Percentiles rank a stretch among this genome's conserved stretches.
phyloP scores from a whole-genome alignment of 2,797 vertebrate genomes.

The Morelia viridis region DNA sequence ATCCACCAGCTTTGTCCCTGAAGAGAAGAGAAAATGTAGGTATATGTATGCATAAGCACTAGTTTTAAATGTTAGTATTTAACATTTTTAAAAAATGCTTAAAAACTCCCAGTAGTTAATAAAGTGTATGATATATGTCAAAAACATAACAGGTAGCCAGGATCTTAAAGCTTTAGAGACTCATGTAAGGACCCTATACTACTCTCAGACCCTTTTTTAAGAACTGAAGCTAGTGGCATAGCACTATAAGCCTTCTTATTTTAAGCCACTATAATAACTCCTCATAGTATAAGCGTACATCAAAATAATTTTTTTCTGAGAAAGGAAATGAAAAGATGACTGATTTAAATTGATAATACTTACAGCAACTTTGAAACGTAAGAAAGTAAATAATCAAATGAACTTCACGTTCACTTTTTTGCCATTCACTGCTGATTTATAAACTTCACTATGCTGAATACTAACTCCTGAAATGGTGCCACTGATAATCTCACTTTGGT shows the following conservation, averaged over 20 bases:
- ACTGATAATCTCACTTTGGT: not conserved
- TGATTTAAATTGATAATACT: not conserved
- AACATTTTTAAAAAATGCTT: not conserved
- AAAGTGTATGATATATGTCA: not conserved
- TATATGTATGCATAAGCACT: not conserved
- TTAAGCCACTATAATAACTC: too few species aligned
- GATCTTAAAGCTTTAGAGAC: not conserved
- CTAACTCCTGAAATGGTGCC: not conserved
- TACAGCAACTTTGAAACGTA: not conserved
- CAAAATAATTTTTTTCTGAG: not conserved
- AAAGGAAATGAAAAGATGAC: not conserved
- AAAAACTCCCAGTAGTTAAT: not conserved
- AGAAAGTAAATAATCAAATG: not conserved
- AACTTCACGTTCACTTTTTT: not conserved
- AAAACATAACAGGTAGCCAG: not conserved
- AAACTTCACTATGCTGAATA: not conserved
- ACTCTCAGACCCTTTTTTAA: not conserved
- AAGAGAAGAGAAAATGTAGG: not conserved
- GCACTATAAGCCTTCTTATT: too few species aligned
- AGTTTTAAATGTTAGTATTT: not conserved
- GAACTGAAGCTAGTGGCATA: not conserved
- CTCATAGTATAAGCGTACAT: too few species aligned
- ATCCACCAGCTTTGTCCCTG: conserved; percentile 98
- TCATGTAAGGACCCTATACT: not conserved
- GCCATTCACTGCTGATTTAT: not conserved